Base-by-base conservation (phyloP, 2,113 vertebrate species). In the Perccottus glenii region DNA sequence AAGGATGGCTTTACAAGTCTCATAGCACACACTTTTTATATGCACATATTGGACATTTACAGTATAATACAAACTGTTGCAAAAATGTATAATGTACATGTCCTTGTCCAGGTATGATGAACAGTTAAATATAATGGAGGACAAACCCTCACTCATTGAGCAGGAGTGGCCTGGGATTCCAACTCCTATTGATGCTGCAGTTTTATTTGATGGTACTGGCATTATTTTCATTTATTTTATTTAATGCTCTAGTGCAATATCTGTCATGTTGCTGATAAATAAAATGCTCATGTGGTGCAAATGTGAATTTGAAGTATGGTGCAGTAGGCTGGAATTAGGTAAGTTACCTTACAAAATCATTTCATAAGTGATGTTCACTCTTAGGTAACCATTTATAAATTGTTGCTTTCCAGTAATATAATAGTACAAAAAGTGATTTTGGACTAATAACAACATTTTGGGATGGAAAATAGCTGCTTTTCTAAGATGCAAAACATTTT, bases 121-220 rank as follows among this genome's bases (percentile, higher is more conserved):
- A 76, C 76, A 78, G 32, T 59, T 52, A 0, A 90, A 83, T 3
- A 27, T 35, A 57, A 93, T 96, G 93, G 93, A 94, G 19, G 91
- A 81, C 35, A 92, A 87, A 53, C 93, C 94, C 5, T 87, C 60
- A 70, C 67, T 75, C 7, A 89, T 94, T 60, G 84, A 92, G 15
- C 88, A 94, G 11, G 89, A 92, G 16, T 96, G 94, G 5, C 81
- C 94, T 6, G 94, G 94, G 49, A 90, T 95, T 66, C 92, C 92
- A n/a, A n/a, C n/a, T n/a, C n/a, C n/a, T n/a, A n/a, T n/a, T n/a
- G n/a, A n/a, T n/a, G n/a, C n/a, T n/a, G 92, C 88, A 10, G 78
- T 87, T 40, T 55, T 65, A 15, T 66, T 67, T 51, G 61, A 85
- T 6, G 85, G 86, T 89, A 69, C 2, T 57, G 40, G 10, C 11